Percentiles rank a stretch among this genome's conserved stretches.
phyloP scores from a whole-genome alignment of 1,140 invertebrate species.

The Drosophila tsacasi region DNA sequence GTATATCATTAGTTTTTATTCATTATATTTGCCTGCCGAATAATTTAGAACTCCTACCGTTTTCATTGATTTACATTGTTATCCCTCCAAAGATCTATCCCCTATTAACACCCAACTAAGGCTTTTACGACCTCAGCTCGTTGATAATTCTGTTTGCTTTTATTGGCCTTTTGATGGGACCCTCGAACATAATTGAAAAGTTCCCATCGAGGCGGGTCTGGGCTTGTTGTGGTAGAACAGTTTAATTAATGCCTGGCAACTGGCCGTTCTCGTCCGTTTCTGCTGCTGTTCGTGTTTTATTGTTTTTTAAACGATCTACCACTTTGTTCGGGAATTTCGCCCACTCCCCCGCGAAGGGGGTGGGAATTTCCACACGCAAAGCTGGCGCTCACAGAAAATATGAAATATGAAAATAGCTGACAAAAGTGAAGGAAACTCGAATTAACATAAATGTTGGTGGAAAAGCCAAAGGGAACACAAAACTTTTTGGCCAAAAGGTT shows the following conservation, averaged over 20 bases:
- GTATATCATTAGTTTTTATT: neutral
- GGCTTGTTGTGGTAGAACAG: conserved; percentile 70
- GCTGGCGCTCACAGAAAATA: conserved; percentile 49
- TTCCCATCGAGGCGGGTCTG: conserved; percentile 32
- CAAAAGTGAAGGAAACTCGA: conserved; percentile 64
- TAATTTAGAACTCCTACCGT: neutral
- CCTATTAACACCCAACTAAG: conserved; percentile 28
- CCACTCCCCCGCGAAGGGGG: conserved; percentile 11
- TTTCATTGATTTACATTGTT: conserved; percentile 13
- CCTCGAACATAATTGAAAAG: conserved; percentile 56
- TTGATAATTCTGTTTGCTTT: conserved; percentile 58
- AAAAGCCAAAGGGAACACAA: conserved; percentile 15
- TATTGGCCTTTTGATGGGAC: conserved; percentile 66
- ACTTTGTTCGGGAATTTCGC: conserved; percentile 67
- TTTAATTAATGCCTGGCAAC: conserved; percentile 73
- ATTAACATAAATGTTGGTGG: conserved; percentile 75
- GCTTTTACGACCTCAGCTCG: conserved; percentile 25
- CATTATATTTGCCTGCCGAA: too few relatives aligned
- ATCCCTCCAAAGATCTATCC: conserved; percentile 26
- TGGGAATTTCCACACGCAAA: conserved; percentile 57
- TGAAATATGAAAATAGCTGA: conserved; percentile 72
- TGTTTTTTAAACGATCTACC: conserved; percentile 84
- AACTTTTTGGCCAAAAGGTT: conserved; percentile 59
- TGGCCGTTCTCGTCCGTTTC: conserved; percentile 31
- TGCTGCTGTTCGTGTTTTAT: conserved; percentile 73